These are phyloP conservation scores for Penaeus indicus DNA, from an alignment of 1,140 invertebrate species.

Conservation along the genomic window DNA sequence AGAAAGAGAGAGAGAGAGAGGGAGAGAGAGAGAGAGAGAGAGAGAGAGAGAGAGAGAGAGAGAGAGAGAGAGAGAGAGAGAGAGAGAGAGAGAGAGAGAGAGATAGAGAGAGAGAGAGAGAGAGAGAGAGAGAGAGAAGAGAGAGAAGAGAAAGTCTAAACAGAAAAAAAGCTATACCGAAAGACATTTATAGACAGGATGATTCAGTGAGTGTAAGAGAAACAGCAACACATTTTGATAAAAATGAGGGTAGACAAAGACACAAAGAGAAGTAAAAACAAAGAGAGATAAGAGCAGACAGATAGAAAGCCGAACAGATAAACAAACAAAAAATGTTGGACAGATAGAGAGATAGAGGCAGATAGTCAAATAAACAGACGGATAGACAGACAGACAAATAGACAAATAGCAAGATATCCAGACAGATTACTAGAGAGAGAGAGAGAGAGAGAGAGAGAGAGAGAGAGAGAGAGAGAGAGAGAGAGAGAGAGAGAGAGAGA, in stretches of 20 bases:
- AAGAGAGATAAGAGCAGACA: no score
- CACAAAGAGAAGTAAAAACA: background rate
- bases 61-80: background rate
- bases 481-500: background rate
- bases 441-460: background rate
- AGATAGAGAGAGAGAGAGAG: background rate
- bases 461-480: background rate
- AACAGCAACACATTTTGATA: background rate
- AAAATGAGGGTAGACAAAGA: background rate
- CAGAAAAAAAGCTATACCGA: conserved; percentile 1
- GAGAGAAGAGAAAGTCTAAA: background rate
- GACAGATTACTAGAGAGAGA: background rate
- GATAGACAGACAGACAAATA: conserved; percentile 1
- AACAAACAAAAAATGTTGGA: background rate
- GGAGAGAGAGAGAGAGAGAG: background rate
- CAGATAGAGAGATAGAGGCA: background rate
- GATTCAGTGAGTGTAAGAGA: background rate
- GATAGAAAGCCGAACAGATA: background rate
- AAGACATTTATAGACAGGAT: background rate
- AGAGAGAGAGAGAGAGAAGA: background rate
- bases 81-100: no score
- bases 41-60: background rate
- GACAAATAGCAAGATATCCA: background rate
- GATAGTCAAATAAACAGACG: background rate
- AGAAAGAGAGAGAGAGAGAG: background rate